A percentile compares a stretch with the other conserved stretches of the same genome.
Evolutionary conservation across 2,797 vertebrate genomes (phyloP).

Genomic region (Gobionotothen gibberifrons): DNA sequence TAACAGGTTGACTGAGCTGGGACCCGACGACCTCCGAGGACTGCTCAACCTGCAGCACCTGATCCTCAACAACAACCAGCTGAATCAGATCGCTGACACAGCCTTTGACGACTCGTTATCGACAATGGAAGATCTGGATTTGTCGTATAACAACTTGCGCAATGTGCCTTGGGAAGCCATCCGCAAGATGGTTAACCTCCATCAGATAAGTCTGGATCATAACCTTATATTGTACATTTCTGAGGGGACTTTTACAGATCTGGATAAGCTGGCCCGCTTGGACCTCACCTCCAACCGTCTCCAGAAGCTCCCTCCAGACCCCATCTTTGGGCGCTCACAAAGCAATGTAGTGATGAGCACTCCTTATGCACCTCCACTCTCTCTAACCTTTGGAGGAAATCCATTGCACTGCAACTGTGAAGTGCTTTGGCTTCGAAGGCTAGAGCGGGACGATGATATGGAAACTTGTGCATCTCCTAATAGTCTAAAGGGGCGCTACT

Average conservation of each 20-base stretch:
- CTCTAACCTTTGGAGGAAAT: slow-evolving; percentile 96
- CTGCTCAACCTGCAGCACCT: slow-evolving; percentile 96
- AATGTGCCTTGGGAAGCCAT: slow-evolving; percentile 95
- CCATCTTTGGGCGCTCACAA: slow-evolving; percentile 95
- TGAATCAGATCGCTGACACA: slow-evolving; percentile 88
- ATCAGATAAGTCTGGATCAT: slow-evolving; percentile 97
- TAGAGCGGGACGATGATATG: slow-evolving; percentile 95
- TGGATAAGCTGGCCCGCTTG: slow-evolving; percentile 94
- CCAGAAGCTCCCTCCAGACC: slow-evolving; percentile 97
- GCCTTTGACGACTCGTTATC: slow-evolving; percentile 93
- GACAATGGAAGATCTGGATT: slow-evolving; percentile 95
- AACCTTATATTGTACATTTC: slow-evolving; percentile 93
- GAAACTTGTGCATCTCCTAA: slow-evolving; percentile 97
- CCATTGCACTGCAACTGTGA: slow-evolving; percentile 98
- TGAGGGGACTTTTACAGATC: slow-evolving; percentile 94
- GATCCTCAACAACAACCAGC: slow-evolving; percentile 98
- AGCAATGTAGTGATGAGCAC: slow-evolving; percentile 85
- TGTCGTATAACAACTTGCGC: slow-evolving; percentile 96
- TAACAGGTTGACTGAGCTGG: slow-evolving; percentile 93
- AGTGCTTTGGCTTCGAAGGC: slow-evolving; percentile 93
- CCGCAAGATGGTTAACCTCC: slow-evolving; percentile 95
- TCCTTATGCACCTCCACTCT: slow-evolving; percentile 90
- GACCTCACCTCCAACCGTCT: slow-evolving; percentile 97
- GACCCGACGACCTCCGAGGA: slow-evolving; percentile 92
- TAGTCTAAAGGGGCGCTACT: slow-evolving; percentile 94